phyloP scores from a whole-genome alignment of 2,113 vertebrate species.

The Meles meles region DNA sequence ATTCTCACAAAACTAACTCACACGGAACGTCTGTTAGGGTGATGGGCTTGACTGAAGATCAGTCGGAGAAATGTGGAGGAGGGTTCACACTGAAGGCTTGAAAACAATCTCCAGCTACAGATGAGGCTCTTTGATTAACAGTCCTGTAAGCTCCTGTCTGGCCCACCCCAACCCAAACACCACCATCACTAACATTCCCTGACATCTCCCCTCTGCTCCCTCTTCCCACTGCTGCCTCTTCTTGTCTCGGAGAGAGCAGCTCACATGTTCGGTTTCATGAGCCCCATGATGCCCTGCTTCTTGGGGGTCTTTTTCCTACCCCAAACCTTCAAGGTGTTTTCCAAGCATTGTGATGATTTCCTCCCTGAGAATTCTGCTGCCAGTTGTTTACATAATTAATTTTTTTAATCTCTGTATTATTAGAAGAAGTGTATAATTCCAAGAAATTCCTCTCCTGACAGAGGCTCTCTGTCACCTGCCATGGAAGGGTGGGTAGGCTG shows the following conservation, averaged over 20 bases:
- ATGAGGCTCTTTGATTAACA: rapidly evolving
- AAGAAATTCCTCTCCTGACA: neutral
- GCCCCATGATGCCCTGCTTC: neutral
- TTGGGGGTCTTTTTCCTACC: neutral
- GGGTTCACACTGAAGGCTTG: neutral
- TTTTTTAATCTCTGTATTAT: neutral
- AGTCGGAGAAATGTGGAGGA: too few species aligned
- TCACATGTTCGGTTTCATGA: neutral
- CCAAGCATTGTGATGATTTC: neutral
- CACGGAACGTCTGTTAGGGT: rapidly evolving
- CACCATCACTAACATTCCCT: neutral
- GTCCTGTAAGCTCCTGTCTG: neutral
- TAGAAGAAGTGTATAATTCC: neutral
- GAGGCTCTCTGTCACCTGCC: neutral
- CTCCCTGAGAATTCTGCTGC: neutral
- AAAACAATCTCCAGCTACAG: neutral
- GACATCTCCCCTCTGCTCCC: neutral
- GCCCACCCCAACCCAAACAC: too few species aligned
- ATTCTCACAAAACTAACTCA: too few species aligned
- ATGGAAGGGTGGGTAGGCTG: too few species aligned
- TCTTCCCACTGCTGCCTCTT: neutral
- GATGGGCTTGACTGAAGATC: neutral
- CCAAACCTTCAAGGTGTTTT: neutral
- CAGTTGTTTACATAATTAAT: neutral
- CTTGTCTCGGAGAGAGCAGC: neutral